Base-by-base conservation (phyloP, 1,140 invertebrate species). In the fruit fly (Drosophila melanogaster) region DNA sequence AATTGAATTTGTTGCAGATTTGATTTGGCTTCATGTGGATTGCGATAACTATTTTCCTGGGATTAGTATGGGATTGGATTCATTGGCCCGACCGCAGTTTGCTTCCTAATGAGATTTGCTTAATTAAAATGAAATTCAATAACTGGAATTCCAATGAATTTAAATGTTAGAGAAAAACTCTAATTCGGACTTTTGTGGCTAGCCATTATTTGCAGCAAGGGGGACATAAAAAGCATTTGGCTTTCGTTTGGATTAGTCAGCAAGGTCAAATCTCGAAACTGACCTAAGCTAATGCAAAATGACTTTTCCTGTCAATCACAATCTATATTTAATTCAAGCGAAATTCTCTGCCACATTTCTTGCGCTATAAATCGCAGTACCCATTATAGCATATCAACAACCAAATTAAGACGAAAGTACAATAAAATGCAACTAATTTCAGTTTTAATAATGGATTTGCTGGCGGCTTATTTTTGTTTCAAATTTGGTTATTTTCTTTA, bases 1-100 rank as follows among this genome's bases (percentile, higher is more conserved):
- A 75, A 75, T 65, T 76, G 72, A 76, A 76, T 76, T 66, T 73
- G 59, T 66, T 76, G 53, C 41, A 70, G 72, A 76, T 75, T 76
- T 75, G 59, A 75, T 75, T 75, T 65, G 66, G 66, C 64, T 70
- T 70, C 66, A 55, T 70, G 66, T 57, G 50, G 66, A 33, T 57
- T 57, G 33, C 17, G 62, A 69, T 70, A 70, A 70, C 65, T 70
- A 70, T 70, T 70, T 46, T 38, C 60, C 60, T 14, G 64, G 66
- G 50, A 70, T 70, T 67, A 55, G 41, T 67, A 38, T 19, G 33
- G 24, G 26, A 44, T 64, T 11, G 11, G 49, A 22, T 24, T 62
- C 40, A 24, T 17, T 24, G 35, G 10, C 10, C 22, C 17, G 14
- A 6, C 54, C 33, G 19, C 43, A 67, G 41, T 70, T 47, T 47